Evolutionary conservation across 2,797 vertebrate species (phyloP).

Genomic region (Eutrigla gurnardus): DNA sequence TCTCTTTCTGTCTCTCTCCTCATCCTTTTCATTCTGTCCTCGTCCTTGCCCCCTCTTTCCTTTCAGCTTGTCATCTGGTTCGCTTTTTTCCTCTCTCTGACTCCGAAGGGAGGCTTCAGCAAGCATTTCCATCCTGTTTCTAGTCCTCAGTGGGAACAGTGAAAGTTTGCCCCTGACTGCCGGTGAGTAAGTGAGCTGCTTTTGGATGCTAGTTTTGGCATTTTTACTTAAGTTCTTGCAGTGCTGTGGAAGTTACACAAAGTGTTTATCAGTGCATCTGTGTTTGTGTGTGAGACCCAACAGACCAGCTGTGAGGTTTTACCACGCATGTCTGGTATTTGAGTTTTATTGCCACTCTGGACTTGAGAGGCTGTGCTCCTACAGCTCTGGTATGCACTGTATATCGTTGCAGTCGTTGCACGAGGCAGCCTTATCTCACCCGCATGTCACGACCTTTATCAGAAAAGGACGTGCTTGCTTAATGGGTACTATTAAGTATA

Average conservation of each 20-base stretch:
- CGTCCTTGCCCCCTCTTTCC: conserved; percentile 38
- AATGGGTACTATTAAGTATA: too few species aligned
- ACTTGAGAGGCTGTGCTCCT: conserved; percentile 63
- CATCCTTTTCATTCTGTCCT: conserved; percentile 46
- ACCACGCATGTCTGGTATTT: conserved; percentile 82
- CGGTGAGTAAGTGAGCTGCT: conserved; percentile 50
- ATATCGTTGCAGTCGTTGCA: conserved; percentile 42
- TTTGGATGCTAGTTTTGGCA: neutral
- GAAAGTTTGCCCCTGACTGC: conserved; percentile 56
- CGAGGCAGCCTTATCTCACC: conserved; percentile 34
- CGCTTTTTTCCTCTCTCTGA: conserved; percentile 59
- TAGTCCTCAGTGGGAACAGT: conserved; percentile 57
- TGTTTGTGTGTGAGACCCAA: conserved; percentile 49
- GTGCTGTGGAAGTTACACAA: neutral
- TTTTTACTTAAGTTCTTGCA: conserved; percentile 11
- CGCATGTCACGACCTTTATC: conserved; percentile 5
- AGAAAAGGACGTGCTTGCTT: neutral
- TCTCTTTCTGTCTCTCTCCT: conserved; percentile 24
- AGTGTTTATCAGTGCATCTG: conserved; percentile 31
- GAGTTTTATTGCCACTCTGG: conserved; percentile 78
- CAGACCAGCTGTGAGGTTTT: conserved; percentile 79
- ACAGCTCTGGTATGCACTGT: conserved; percentile 62
- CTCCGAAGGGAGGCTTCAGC: conserved; percentile 44
- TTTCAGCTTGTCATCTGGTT: conserved; percentile 68
- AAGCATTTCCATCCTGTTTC: conserved; percentile 72